Evolutionary conservation across 92 coral and sea anemone genomes (phyloP).

Genomic region (Blastomussa wellsi): DNA sequence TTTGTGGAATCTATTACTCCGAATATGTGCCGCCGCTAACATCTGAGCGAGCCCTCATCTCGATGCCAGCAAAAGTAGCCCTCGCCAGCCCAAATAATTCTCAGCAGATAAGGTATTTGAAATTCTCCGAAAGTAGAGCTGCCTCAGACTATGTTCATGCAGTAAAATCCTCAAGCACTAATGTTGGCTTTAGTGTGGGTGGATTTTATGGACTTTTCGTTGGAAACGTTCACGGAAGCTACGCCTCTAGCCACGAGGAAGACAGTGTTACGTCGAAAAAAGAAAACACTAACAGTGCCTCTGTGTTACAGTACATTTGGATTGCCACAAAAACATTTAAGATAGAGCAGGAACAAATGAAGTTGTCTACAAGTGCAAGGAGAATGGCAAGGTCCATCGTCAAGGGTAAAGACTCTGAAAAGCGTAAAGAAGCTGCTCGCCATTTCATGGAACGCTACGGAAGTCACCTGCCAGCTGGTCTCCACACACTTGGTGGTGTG

Average conservation of each 20-base stretch:
- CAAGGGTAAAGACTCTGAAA: background rate
- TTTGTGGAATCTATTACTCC: slow-evolving; percentile 54
- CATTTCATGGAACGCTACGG: slow-evolving; percentile 51
- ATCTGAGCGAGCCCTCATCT: slow-evolving; percentile 31
- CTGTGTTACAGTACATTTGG: slow-evolving; percentile 49
- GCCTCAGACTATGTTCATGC: slow-evolving; percentile 36
- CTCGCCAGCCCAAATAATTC: slow-evolving; percentile 42
- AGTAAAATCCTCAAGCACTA: slow-evolving; percentile 43
- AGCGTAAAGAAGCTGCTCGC: slow-evolving; percentile 31
- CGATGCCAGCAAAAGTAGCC: slow-evolving; percentile 33
- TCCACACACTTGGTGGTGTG: slow-evolving; percentile 61
- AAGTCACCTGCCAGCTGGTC: slow-evolving; percentile 62
- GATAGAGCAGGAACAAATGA: slow-evolving; percentile 40
- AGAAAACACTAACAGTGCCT: slow-evolving; percentile 3
- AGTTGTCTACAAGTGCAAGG: slow-evolving; percentile 40
- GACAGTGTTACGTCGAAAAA: background rate
- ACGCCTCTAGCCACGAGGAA: slow-evolving; percentile 5
- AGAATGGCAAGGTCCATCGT: slow-evolving; percentile 31
- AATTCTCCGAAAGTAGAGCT: slow-evolving; percentile 40
- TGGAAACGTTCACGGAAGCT: slow-evolving; percentile 33
- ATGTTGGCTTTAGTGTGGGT: slow-evolving; percentile 12
- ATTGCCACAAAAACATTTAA: slow-evolving; percentile 44
- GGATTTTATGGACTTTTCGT: slow-evolving; percentile 40
- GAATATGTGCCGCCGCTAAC: slow-evolving; percentile 17
- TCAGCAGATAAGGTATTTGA: slow-evolving; percentile 46